A percentile compares a stretch with the other conserved stretches of the same genome.
phyloP scores from a whole-genome alignment of 2,797 vertebrate genomes.

The Galago senegalensis region DNA sequence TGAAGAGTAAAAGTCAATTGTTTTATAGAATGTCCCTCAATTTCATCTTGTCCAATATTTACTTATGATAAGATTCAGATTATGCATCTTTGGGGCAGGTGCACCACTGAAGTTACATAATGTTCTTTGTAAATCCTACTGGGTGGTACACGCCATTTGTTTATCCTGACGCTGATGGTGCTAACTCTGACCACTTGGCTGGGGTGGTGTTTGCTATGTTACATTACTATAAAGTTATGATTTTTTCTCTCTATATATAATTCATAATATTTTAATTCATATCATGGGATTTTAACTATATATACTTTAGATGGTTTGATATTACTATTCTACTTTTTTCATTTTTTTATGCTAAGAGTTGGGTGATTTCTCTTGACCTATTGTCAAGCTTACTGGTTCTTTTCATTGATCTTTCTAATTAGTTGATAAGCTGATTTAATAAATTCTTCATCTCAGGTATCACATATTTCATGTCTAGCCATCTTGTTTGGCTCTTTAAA shows the following conservation, averaged over 20 bases:
- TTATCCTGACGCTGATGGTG: not conserved
- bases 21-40: not conserved
- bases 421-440: not conserved
- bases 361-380: not conserved
- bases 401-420: slow-evolving; percentile 2
- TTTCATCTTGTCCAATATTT: not conserved
- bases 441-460: slow-evolving; percentile 3
- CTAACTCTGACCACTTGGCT: not conserved
- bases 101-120: not conserved
- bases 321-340: not conserved
- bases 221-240: not conserved
- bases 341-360: slow-evolving; percentile 4
- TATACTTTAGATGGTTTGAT: not conserved
- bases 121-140: not conserved
- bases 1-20: not conserved
- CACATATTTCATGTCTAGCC: slow-evolving; percentile 36
- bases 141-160: too few species aligned
- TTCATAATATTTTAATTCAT: slow-evolving; percentile 7
- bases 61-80: not conserved
- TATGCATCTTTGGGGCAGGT: not conserved
- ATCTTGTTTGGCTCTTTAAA: slow-evolving; percentile 17
- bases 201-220: not conserved
- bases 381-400: slow-evolving; percentile 12
- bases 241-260: slow-evolving; percentile 26
- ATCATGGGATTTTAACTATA: not conserved